Evolutionary conservation across 2,888 invertebrate species (phyloP), one percentile per base, ranked within the genome.

Genomic region (Tridacna crocea): DNA sequence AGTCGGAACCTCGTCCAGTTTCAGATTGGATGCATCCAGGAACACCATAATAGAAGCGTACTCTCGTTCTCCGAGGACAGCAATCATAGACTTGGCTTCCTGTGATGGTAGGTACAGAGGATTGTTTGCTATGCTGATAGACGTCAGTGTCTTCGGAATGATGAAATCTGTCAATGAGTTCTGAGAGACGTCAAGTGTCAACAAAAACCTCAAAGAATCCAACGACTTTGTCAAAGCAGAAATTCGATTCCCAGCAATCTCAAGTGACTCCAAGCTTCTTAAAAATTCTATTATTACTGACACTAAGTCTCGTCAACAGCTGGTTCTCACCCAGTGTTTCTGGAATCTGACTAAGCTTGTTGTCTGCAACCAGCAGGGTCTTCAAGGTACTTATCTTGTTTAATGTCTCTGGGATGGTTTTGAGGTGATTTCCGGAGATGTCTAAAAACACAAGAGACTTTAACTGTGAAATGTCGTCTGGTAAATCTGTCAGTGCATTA

Each of bases 241-340:
- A 22, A 93, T 87, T 61, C 90, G 88, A 79, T 91, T 91, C 63
- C 87, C 85, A 15, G 84, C 88, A 48, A 91, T 75, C 72, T 88
- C 84, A 17, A 90, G 76, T 22, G 76, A 76, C 73, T 92, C 91
- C n/a, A 92, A 74, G 22, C 90, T 90, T 58, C 90, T 73, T 36
- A 91, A 72, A n/a, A 55, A 91, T 85, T 36, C 89, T 79, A 72
- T 92, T 92, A 72, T 88, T 84, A 48, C 86, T 85, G n/a, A 92
- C 82, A 79, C 91, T 90, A 8, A 92, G 80, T 15, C 88, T 84
- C 48, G 86, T 86, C 47, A 92, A 81, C 46, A 94, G 86, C 79
- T 93, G 92, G 48, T 91, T 88, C 72, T 92, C 91, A 4, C 92
- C 93, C 17, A 94, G 89, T 46, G 89, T 84, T 19, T 92, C 90